phyloP scores from a whole-genome alignment of 2,113 vertebrate species.

The Axis porcinus region DNA sequence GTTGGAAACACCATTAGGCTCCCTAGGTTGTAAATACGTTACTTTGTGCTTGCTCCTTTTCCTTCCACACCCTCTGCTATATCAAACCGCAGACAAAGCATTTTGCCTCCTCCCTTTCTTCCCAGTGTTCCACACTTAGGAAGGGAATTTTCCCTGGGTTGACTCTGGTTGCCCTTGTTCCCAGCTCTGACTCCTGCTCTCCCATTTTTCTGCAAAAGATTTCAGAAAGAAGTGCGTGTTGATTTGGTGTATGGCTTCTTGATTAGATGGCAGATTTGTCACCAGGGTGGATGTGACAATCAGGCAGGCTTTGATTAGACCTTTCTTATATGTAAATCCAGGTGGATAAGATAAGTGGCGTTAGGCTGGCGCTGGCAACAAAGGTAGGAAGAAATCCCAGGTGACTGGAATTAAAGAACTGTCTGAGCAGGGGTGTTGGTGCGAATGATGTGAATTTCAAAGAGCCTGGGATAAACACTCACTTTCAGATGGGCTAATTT shows the following conservation, averaged over 20 bases:
- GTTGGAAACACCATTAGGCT: neutral
- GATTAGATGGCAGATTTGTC: conserved; percentile 77
- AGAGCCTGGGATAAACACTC: conserved; percentile 71
- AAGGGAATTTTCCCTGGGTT: neutral
- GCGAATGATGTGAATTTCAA: conserved; percentile 76
- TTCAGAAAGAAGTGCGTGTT: conserved; percentile 68
- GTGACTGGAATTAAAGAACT: conserved; percentile 74
- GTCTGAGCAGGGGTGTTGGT: conserved; percentile 67
- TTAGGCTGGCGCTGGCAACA: conserved; percentile 68
- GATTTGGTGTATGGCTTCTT: conserved; percentile 74
- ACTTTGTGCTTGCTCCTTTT: neutral
- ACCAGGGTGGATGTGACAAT: conserved; percentile 72
- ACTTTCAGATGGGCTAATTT: conserved; percentile 75
- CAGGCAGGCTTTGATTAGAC: conserved; percentile 75
- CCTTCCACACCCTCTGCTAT: neutral
- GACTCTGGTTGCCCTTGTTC: conserved; percentile 50
- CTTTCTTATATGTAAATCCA: conserved; percentile 78
- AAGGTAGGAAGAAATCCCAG: conserved; percentile 74
- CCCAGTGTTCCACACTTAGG: neutral
- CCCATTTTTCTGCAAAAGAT: conserved; percentile 56
- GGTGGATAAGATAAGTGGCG: conserved; percentile 72
- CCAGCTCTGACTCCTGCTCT: conserved; percentile 46
- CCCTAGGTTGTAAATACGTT: neutral
- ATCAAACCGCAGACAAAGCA: conserved; percentile 46
- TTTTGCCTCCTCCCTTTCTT: neutral